Conservation (phyloP, 2,113 vertebrate species). For the Chamaetylas fuelleborni region DNA sequence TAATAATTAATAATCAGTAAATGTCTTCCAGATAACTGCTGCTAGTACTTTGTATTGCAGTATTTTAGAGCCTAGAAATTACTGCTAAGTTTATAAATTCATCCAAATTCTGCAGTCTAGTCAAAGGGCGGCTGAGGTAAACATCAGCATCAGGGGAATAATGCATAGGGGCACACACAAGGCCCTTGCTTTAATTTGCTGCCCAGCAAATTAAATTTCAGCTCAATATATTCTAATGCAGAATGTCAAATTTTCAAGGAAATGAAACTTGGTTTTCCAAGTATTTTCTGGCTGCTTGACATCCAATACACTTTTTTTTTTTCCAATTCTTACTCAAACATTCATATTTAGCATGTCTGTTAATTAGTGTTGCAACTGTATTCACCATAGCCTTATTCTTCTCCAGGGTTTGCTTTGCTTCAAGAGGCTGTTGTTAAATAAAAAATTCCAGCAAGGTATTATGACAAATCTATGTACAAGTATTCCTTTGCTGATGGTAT, state of each 20-base stretch:
- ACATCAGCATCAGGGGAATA: neutral
- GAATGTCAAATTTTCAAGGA: neutral
- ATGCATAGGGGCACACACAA: neutral
- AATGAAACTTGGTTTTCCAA: neutral
- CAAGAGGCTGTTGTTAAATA: conserved; percentile 58
- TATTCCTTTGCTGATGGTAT: conserved; percentile 45
- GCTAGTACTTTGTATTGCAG: neutral
- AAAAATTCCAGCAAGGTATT: conserved; percentile 54
- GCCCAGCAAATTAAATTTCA: neutral
- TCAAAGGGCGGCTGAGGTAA: neutral
- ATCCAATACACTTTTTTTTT: neutral
- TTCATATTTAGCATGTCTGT: conserved; percentile 2
- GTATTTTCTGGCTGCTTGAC: neutral
- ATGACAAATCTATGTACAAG: conserved; percentile 51
- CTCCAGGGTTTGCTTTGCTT: conserved; percentile 59
- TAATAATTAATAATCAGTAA: conserved; percentile 16
- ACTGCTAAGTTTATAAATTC: neutral
- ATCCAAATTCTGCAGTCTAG: neutral
- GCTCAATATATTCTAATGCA: neutral
- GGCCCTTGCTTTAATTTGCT: neutral
- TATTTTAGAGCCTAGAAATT: neutral
- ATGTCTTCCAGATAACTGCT: neutral
- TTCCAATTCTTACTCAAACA: neutral
- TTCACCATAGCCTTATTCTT: conserved; percentile 25
- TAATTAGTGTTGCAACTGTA: conserved; percentile 57